Percentiles rank a stretch among this genome's conserved stretches.
phyloP scores from a whole-genome alignment of 2,888 invertebrate genomes.

The Mongoloraphidia duomilia region DNA sequence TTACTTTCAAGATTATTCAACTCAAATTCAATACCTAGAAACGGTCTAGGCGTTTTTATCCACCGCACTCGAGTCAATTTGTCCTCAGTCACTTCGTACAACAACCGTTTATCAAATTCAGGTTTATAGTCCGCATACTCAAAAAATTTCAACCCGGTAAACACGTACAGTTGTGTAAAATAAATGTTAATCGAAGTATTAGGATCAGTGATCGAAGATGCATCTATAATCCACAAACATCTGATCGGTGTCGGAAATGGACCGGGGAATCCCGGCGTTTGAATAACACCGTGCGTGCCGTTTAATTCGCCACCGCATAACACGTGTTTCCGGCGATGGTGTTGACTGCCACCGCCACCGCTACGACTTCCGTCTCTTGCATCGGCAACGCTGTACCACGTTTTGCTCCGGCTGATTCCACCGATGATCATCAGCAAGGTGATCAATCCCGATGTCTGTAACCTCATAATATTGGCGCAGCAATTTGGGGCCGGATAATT shows the following conservation, averaged over 20 bases:
- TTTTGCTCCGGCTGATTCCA: too few species aligned
- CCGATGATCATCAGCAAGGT: too few species aligned
- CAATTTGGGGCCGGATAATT: too few species aligned
- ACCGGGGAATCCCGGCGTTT: conserved; percentile 73
- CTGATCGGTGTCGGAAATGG: conserved; percentile 68
- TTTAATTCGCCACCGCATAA: conserved; percentile 53
- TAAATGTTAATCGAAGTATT: conserved; percentile 71
- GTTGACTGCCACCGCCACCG: not conserved
- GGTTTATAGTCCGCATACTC: conserved; percentile 64
- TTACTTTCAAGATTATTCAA: conserved; percentile 62
- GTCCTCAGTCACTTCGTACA: conserved; percentile 56
- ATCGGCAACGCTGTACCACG: too few species aligned
- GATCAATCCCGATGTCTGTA: too few species aligned
- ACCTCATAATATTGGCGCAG: too few species aligned
- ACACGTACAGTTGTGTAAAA: conserved; percentile 75
- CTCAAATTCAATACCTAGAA: conserved; percentile 62
- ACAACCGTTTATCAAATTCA: conserved; percentile 47
- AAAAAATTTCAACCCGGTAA: conserved; percentile 60
- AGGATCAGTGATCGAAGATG: conserved; percentile 35
- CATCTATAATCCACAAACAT: conserved; percentile 80
- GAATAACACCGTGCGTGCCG: conserved; percentile 52
- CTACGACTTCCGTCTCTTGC: not conserved
- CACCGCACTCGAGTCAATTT: conserved; percentile 53
- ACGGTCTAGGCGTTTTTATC: conserved; percentile 51
- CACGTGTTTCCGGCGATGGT: conserved; percentile 11